These are phyloP conservation scores for Lasioglossum calceatum DNA, from an alignment of 2,888 invertebrate genomes.

Conservation along the genomic window DNA sequence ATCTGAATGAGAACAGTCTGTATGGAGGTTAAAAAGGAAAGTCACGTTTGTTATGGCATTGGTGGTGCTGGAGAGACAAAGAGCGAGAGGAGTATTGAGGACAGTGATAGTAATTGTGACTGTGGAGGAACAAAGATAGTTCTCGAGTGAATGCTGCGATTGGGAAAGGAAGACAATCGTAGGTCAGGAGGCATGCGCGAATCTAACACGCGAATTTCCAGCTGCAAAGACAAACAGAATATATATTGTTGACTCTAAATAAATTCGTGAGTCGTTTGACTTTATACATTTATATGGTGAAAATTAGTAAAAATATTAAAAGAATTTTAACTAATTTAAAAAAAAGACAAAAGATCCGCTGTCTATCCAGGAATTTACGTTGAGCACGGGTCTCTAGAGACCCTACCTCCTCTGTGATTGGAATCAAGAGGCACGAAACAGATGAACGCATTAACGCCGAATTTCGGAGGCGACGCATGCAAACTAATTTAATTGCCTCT, in stretches of 20 bases:
- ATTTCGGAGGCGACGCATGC: constrained; percentile 41
- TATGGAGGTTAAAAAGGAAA: constrained; percentile 5
- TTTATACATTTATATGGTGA: not conserved
- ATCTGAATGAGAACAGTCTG: not conserved
- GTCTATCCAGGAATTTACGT: not conserved
- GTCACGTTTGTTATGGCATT: not conserved
- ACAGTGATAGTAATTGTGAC: constrained; percentile 10
- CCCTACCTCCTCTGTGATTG: not conserved
- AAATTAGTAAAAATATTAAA: not conserved
- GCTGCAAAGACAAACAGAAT: constrained; percentile 9
- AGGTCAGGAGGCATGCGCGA: not conserved
- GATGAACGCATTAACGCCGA: constrained; percentile 24
- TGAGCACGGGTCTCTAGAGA: not conserved
- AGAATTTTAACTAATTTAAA: not conserved
- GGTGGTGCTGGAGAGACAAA: not conserved
- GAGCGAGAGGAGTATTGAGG: constrained; percentile 22
- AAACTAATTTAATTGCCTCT: constrained; percentile 50
- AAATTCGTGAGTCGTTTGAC: not conserved
- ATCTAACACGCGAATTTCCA: constrained; percentile 22
- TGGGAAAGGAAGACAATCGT: not conserved
- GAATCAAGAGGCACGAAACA: constrained; percentile 11
- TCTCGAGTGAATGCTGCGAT: not conserved
- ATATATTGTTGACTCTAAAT: not conserved
- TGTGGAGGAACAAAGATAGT: constrained; percentile 25
- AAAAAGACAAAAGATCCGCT: not conserved